These are phyloP conservation scores for Aelia acuminata DNA, from an alignment of 2,888 invertebrate genomes.

Conservation along the genomic window DNA sequence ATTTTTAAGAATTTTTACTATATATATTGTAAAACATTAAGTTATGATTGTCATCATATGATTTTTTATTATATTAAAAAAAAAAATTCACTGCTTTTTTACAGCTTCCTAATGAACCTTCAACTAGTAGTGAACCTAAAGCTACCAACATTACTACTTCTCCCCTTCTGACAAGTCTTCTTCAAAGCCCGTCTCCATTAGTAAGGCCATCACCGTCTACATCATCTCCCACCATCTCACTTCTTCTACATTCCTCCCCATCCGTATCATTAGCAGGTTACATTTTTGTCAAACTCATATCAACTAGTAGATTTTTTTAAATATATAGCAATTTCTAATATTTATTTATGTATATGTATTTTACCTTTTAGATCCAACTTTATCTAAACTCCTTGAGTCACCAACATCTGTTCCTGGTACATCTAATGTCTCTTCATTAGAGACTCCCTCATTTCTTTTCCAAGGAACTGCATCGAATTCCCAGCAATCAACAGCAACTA, in stretches of 20 bases:
- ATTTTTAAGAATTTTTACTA: too few species aligned
- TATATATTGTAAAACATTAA: too few species aligned
- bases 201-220: constrained; percentile 68
- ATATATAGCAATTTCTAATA: background rate
- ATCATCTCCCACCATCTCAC: constrained; percentile 72
- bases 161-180: constrained; percentile 85
- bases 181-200: constrained; percentile 79
- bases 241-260: constrained; percentile 71
- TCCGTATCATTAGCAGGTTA: constrained; percentile 63
- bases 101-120: constrained; percentile 63
- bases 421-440: background rate
- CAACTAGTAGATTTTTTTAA: background rate
- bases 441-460: background rate
- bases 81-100: constrained; percentile 55
- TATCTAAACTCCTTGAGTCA: constrained; percentile 49
- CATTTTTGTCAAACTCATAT: background rate
- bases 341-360: background rate
- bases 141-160: constrained; percentile 67
- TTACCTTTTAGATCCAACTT: constrained; percentile 11
- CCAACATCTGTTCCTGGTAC: background rate
- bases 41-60: too few species aligned
- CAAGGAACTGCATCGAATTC: background rate
- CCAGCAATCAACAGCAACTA: background rate
- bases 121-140: constrained; percentile 57
- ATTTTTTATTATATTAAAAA: background rate